phyloP scores from a whole-genome alignment of 2,113 vertebrate genomes.

The Chionis minor region DNA sequence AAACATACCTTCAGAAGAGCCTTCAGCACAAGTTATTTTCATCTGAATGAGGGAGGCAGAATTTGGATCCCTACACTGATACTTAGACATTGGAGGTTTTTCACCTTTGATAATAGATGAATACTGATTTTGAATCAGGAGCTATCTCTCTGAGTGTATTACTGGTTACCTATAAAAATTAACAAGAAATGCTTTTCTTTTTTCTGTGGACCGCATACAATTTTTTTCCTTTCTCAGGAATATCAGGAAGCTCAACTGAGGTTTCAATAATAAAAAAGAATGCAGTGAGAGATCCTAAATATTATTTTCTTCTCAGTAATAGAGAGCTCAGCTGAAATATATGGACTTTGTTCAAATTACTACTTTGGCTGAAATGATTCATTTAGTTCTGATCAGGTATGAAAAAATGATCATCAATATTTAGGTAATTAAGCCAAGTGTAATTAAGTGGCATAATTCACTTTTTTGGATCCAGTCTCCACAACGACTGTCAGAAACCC shows the following conservation, averaged over 20 bases:
- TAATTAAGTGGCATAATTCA: not conserved
- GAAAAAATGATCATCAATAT: not conserved
- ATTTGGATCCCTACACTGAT: not conserved
- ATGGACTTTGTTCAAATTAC: not conserved
- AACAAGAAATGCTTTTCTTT: fast-evolving
- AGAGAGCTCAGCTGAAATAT: not conserved
- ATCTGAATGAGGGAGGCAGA: not conserved
- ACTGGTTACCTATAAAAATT: not conserved
- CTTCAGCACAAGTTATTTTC: not conserved
- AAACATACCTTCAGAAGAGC: not conserved
- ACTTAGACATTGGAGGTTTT: not conserved
- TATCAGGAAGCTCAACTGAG: not conserved
- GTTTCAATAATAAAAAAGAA: not conserved
- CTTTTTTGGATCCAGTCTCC: not conserved
- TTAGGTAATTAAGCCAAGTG: not conserved
- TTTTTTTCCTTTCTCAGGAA: not conserved
- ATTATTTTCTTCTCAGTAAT: not conserved
- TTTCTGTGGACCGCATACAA: too few species aligned
- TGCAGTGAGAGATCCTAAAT: not conserved
- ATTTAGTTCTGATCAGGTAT: not conserved
- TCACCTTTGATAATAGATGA: not conserved
- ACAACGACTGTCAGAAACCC: not conserved
- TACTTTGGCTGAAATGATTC: not conserved
- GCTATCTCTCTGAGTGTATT: not conserved
- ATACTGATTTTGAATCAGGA: not conserved